phyloP scores from a whole-genome alignment of 23 tunicate species.

The Diplosoma virens region DNA sequence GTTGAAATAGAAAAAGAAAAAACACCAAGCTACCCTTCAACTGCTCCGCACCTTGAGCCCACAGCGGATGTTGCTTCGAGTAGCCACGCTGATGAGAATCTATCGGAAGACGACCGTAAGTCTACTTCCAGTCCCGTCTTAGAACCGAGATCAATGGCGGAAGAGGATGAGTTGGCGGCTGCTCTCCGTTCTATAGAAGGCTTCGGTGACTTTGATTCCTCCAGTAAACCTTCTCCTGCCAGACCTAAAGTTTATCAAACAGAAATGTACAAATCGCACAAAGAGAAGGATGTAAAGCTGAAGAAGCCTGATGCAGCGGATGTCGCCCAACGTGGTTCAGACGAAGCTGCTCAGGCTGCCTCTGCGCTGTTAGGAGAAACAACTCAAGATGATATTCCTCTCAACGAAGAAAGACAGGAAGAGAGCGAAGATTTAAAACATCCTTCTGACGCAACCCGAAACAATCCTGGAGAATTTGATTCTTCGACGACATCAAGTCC shows the following conservation, averaged over 20 bases:
- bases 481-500: no score
- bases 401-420: no score
- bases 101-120: constrained; percentile 1
- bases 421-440: no score
- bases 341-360: constrained; percentile 56
- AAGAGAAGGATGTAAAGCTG: neutral
- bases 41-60: no score
- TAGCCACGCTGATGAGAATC: no score
- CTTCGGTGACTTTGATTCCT: constrained; percentile 47
- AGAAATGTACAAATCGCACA: neutral
- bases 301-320: neutral
- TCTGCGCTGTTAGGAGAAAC: constrained; percentile 35
- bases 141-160: constrained; percentile 66
- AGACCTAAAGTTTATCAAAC: neutral
- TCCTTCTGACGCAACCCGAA: no score
- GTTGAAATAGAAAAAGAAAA: no score
- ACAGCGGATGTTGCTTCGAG: no score
- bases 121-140: neutral
- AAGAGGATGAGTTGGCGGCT: constrained; percentile 83
- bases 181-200: constrained; percentile 85
- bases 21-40: no score
- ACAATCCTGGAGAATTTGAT: no score
- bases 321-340: constrained; percentile 1
- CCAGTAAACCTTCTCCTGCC: neutral
- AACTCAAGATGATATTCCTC: no score